Conservation (phyloP, 2,113 vertebrate species). For the Lycaon pictus region DNA sequence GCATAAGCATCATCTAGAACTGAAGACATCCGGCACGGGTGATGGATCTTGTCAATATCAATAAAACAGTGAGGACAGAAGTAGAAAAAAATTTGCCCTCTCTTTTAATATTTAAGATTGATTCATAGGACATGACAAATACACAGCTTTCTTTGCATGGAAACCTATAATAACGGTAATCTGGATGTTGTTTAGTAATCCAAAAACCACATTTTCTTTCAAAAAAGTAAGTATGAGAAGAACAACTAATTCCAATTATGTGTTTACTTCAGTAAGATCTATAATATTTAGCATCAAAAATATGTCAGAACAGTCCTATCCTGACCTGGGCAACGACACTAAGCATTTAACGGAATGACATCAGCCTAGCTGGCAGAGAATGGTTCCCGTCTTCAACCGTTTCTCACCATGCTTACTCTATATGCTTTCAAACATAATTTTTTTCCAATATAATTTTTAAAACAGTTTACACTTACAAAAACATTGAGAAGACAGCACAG, state of each 20-base stretch:
- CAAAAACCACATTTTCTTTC: background rate
- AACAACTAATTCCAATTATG: background rate
- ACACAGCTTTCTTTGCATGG: background rate
- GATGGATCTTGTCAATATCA: background rate
- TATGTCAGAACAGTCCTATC: background rate
- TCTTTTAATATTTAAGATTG: background rate
- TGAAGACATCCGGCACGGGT: conserved; percentile 18
- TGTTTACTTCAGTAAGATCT: background rate
- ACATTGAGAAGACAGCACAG: background rate
- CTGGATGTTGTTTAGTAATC: background rate
- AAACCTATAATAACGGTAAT: background rate
- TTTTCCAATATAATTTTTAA: background rate
- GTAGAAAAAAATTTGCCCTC: background rate
- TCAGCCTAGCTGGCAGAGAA: background rate
- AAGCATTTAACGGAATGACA: background rate
- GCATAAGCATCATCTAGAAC: background rate
- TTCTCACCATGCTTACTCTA: background rate
- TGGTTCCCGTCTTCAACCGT: background rate
- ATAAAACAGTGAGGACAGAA: background rate
- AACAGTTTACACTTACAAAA: background rate
- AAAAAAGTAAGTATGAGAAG: background rate
- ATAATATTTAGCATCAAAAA: background rate
- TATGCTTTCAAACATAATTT: background rate
- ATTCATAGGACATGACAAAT: background rate
- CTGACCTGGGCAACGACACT: background rate